Evolutionary conservation across 2,113 vertebrate species (phyloP).

Genomic region (Psilopogon haemacephalus): DNA sequence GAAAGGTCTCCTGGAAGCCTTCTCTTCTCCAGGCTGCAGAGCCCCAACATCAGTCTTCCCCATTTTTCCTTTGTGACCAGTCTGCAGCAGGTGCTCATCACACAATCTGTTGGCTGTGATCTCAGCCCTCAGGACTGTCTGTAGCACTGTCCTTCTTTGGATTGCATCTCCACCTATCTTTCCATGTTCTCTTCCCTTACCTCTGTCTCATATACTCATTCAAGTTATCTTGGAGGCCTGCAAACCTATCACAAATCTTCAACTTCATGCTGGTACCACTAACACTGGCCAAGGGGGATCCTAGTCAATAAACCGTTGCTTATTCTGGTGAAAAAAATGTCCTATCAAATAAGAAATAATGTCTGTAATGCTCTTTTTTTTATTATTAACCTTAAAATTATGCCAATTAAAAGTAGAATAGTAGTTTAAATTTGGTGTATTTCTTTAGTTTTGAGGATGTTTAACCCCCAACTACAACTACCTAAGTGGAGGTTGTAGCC

Average conservation of each 20-base stretch:
- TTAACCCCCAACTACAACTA: not conserved
- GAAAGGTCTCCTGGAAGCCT: too few relatives aligned
- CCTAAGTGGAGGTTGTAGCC: too few relatives aligned
- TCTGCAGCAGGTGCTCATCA: not conserved
- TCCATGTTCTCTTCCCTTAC: not conserved
- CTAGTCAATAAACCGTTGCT: not conserved
- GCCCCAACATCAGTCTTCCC: not conserved
- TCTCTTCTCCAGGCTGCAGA: too few relatives aligned
- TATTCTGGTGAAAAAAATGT: not conserved
- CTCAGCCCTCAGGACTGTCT: not conserved
- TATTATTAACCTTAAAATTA: accelerated
- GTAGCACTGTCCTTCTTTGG: not conserved
- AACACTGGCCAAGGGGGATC: not conserved
- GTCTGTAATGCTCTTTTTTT: not conserved
- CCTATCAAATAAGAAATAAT: not conserved
- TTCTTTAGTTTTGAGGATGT: not conserved
- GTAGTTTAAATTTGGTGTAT: not conserved
- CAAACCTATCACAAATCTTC: not conserved
- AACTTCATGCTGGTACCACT: not conserved
- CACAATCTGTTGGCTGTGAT: not conserved
- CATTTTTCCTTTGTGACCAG: not conserved
- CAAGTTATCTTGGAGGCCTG: not conserved
- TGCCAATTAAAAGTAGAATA: not conserved
- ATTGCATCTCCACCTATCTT: not conserved
- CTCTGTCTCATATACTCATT: not conserved